Conservation (phyloP, 2,113 vertebrate genomes). For the Heptranchias perlo region DNA sequence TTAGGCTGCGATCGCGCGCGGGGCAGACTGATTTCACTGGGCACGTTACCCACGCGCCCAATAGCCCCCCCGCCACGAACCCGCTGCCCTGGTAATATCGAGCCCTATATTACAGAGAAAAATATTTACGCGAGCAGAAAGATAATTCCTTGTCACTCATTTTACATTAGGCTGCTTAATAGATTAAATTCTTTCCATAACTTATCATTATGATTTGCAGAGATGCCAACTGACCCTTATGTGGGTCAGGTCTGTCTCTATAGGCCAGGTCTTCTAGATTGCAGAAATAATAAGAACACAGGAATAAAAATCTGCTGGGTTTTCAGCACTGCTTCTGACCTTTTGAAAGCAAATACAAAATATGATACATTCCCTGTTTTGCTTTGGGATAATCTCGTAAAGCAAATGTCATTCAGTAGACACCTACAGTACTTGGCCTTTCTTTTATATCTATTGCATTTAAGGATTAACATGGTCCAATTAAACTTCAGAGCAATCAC, state of each 20-base stretch:
- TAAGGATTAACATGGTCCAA: background rate
- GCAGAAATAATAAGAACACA: background rate
- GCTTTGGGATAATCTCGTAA: background rate
- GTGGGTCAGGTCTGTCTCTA: background rate
- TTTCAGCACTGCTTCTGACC: background rate
- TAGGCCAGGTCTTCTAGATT: background rate
- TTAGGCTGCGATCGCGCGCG: too few species aligned
- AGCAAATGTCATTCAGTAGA: constrained; percentile 13
- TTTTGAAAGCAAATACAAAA: constrained; percentile 1
- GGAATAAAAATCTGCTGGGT: background rate
- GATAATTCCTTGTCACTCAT: too few species aligned
- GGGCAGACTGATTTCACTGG: too few species aligned
- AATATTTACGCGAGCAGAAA: background rate
- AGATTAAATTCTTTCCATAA: constrained; percentile 10
- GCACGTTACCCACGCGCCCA: too few species aligned
- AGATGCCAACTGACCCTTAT: background rate
- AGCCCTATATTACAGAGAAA: background rate
- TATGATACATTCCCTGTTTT: background rate
- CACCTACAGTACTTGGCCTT: background rate
- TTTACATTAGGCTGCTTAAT: background rate
- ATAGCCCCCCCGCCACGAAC: too few species aligned
- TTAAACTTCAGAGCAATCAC: background rate
- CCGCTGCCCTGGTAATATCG: too few species aligned
- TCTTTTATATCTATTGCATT: background rate
- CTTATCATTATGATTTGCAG: background rate